Conservation (phyloP, 2,888 invertebrate genomes). For the Aphrophora alni region DNA sequence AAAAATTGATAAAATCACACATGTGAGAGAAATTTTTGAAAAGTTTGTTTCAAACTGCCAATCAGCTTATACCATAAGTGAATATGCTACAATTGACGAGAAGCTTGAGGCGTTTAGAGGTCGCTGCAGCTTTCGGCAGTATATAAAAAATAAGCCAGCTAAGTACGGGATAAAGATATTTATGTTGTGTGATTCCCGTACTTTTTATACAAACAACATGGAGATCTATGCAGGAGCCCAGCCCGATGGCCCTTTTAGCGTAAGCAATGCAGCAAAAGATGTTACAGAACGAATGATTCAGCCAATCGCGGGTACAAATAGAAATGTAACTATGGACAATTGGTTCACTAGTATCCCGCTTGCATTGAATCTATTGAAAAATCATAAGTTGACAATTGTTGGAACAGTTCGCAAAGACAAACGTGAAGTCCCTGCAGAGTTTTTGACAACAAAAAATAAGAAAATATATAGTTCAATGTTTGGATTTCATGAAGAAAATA, state of each 20-base stretch:
- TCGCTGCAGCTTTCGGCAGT: slow-evolving; percentile 30
- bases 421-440: slow-evolving; percentile 13
- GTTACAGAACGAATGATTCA: slow-evolving; percentile 9
- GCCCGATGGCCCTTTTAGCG: slow-evolving; percentile 19
- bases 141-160: slow-evolving; percentile 37
- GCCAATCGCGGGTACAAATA: slow-evolving; percentile 13
- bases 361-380: slow-evolving; percentile 10
- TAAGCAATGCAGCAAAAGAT: neutral
- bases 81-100: slow-evolving; percentile 35
- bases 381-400: slow-evolving; percentile 20
- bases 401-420: slow-evolving; percentile 1
- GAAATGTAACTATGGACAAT: slow-evolving; percentile 30
- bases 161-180: slow-evolving; percentile 37
- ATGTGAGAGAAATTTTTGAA: slow-evolving; percentile 37
- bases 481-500: neutral
- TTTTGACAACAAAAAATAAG: neutral
- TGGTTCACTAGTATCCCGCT: slow-evolving; percentile 20
- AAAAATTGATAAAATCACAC: slow-evolving; percentile 34
- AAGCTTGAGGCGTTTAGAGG: slow-evolving; percentile 35
- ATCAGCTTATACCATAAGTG: slow-evolving; percentile 19
- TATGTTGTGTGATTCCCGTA: slow-evolving; percentile 23
- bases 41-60: slow-evolving; percentile 27
- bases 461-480: slow-evolving; percentile 3
- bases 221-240: slow-evolving; percentile 26
- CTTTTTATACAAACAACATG: slow-evolving; percentile 30